Base-by-base conservation (phyloP, 2,888 invertebrate species). In the Biston betularia region DNA sequence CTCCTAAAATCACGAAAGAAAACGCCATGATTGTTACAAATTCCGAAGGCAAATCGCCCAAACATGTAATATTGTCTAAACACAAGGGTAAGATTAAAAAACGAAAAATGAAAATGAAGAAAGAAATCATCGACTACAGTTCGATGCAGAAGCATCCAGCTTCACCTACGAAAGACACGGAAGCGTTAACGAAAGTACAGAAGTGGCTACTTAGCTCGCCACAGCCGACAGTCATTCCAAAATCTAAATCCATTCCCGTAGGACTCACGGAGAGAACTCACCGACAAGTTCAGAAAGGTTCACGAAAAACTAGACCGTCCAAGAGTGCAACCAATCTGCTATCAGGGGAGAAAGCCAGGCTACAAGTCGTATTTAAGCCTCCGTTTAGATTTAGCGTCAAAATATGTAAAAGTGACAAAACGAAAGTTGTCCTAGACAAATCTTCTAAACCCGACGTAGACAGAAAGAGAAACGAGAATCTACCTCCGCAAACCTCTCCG, bases 301-400 rank as follows among this genome's bases (percentile, higher is more conserved):
- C 95, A 1, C 81, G 91, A 56, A 93, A 94, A 81, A 89, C 94
- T 34, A 89, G 94, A 79, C 93, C 94, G 72, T 96, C 96, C 74
- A 96, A 96, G 79, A 97, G 97, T 78, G 95, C 96, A 69, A 96
- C 96, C 15, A 96, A 96, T 79, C 93, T 97, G 46, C 88, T 95
- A n/a, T 91, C 94, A 50, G 93, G 94, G 63, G 95, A 95, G 77
- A 97, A 97, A 84, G 95, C 97, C 11, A 95, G 97, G 73, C 90
- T 97, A 33, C 97, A 97, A 87, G 97, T 97, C 44, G 97, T 97
- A 35, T 97, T 97, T 86, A 97, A 97, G 84, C 97, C 97, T 58
- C 97, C 97, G 11, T 97, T 97, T 89, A 96, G 97, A 80, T 97
- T 97, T 87, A 97, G 97, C 85, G 95, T 97, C 62, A 97, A 97